These are phyloP conservation scores for Empidonax traillii DNA, from an alignment of 2,113 vertebrate species.

Conservation along the genomic window DNA sequence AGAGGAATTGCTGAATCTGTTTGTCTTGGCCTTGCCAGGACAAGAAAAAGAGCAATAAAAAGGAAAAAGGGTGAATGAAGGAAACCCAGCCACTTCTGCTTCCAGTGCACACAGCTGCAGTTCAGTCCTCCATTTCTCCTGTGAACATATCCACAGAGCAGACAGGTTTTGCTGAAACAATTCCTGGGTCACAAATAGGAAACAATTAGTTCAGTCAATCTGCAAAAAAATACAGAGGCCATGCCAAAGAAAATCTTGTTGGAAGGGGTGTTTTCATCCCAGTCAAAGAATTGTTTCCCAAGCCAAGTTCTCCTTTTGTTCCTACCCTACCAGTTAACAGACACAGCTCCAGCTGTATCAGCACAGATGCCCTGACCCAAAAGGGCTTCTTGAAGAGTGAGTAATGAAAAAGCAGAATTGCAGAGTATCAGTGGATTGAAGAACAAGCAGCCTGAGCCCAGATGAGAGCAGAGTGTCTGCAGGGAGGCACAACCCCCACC, in stretches of 20 bases:
- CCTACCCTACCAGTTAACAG: not conserved
- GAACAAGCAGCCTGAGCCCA: not conserved
- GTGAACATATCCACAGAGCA: not conserved
- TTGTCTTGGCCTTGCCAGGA: not conserved
- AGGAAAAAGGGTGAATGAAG: not conserved
- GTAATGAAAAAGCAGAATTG: not conserved
- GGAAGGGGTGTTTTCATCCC: conserved; percentile 10
- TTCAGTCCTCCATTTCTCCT: not conserved
- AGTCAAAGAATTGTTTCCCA: conserved; percentile 26
- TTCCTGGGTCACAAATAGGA: conserved; percentile 57
- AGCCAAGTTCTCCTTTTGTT: conserved; percentile 12
- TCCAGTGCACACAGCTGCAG: not conserved
- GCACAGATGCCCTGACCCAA: not conserved
- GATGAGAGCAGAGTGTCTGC: not conserved
- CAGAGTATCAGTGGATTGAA: not conserved
- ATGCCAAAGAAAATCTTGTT: conserved; percentile 63
- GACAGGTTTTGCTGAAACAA: conserved; percentile 41
- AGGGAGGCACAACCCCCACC: not conserved
- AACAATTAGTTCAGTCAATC: conserved; percentile 53
- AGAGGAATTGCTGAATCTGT: not conserved
- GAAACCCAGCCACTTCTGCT: not conserved
- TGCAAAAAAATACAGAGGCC: conserved; percentile 39
- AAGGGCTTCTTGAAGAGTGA: not conserved
- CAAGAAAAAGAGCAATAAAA: not conserved
- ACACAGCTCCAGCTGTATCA: not conserved